Base-by-base conservation (phyloP, 1,140 invertebrate genomes). In the Stenopsyche tienmushanensis region DNA sequence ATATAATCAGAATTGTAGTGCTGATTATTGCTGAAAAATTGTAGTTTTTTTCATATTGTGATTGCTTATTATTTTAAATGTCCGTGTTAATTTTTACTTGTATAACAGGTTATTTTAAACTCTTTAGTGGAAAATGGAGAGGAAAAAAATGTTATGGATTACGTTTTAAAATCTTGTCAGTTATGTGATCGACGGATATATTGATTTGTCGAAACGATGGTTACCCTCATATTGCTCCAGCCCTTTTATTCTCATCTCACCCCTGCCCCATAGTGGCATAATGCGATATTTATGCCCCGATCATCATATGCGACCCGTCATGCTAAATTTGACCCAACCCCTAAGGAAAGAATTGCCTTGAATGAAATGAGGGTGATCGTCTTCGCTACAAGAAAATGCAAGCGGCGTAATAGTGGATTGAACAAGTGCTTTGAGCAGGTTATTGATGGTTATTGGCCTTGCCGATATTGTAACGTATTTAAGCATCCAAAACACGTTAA, bases 261-360 rank as follows among this genome's bases (percentile, higher is more conserved):
- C 53, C 53, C 44, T 44, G 20, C 62, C 55, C 47, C 60, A 47
- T 50, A 25, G 57, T 47, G 55, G 59, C 54, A 70, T 70, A 70
- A 70, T 70, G 69, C 65, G 69, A 70, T 70, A 70, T 70, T 70
- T 70, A 70, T 70, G 69, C 65, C 65, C 45, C 69, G 69, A 70
- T 70, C 69, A 70, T 70, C 69, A 70, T 70, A 70, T 70, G 69
- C 69, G 69, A 70, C 69, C 65, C 69, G 69, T 70, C 69, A 70
- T 70, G 69, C 69, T 65, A 70, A 70, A 70, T 66, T 70, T 70
- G 65, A 70, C 69, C 69, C 66, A 39, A 52, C 58, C 44, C 63
- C 67, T 10, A 54, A 49, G 17, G 44, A 25, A 60, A 52, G 55
- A 60, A 60, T 59, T 44, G 64, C 55, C 41, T n/a, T 49, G 64